phyloP scores from a whole-genome alignment of 1,140 invertebrate genomes.

The Rhopalosiphum padi region DNA sequence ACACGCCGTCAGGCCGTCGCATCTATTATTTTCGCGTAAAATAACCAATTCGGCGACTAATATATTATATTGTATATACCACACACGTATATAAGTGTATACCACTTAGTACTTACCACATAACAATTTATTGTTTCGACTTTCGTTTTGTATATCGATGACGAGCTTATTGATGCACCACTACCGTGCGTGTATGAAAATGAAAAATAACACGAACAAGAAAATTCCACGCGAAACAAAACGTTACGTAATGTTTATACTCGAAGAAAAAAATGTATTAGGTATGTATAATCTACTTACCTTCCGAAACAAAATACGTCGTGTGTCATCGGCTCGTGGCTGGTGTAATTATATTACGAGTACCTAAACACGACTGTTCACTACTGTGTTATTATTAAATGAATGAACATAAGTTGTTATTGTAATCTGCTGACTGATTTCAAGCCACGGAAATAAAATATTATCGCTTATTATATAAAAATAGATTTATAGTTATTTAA shows the following conservation, averaged over 20 bases:
- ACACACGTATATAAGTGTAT: no score
- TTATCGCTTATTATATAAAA: background rate
- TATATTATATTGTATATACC: background rate
- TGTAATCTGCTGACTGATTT: background rate
- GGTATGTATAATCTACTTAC: background rate
- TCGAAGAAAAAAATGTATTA: background rate
- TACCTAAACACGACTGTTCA: no score
- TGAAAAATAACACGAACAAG: background rate
- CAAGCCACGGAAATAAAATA: background rate
- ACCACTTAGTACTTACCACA: background rate
- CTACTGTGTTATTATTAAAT: no score
- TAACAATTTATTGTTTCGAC: background rate
- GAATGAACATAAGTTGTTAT: background rate
- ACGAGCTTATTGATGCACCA: background rate
- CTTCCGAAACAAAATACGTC: background rate
- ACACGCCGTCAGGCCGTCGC: no score
- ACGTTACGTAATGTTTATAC: background rate
- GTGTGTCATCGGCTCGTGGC: background rate
- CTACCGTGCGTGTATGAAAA: background rate
- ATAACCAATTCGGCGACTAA: background rate
- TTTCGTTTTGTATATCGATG: background rate
- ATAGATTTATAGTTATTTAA: background rate
- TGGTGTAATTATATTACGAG: no score
- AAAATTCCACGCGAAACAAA: background rate
- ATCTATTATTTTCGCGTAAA: background rate